A percentile compares a stretch with the other conserved stretches of the same genome.
These are phyloP conservation scores for Lepidochrysops patricia DNA, from an alignment of 2,888 invertebrate genomes.

Conservation along the genomic window DNA sequence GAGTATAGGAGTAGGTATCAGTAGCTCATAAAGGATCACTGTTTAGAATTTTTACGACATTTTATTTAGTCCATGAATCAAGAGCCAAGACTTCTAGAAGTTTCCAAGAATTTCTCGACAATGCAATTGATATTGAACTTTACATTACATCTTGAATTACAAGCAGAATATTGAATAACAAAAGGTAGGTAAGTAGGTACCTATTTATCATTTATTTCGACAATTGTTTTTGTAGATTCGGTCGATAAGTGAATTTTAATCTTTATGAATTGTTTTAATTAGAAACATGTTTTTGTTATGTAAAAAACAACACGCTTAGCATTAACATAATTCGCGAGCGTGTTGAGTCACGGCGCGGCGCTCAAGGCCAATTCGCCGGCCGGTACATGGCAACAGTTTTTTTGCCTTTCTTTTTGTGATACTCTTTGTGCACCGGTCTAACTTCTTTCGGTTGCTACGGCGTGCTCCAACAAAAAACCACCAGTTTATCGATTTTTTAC, in stretches of 20 bases:
- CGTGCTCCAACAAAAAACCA: slow-evolving; percentile 17
- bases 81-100: neutral
- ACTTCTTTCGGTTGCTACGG: slow-evolving; percentile 19
- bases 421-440: neutral
- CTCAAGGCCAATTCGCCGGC: slow-evolving; percentile 6
- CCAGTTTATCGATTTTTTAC: neutral
- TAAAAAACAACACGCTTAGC: neutral
- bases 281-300: neutral
- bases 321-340: neutral
- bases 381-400: slow-evolving; percentile 11
- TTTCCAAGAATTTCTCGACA: neutral
- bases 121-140: neutral
- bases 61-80: neutral
- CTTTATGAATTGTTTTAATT: neutral
- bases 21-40: neutral
- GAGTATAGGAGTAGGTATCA: too few relatives aligned
- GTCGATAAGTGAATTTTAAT: neutral
- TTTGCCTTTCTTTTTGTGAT: slow-evolving; percentile 25
- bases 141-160: neutral
- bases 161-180: neutral
- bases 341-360: neutral
- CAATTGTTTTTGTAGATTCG: neutral
- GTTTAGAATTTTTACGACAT: neutral
- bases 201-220: neutral
- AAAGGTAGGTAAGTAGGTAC: too few relatives aligned